These are phyloP conservation scores for Luidia sarsii DNA, from an alignment of 53 echinoderm and acorn worm genomes.

Conservation along the genomic window DNA sequence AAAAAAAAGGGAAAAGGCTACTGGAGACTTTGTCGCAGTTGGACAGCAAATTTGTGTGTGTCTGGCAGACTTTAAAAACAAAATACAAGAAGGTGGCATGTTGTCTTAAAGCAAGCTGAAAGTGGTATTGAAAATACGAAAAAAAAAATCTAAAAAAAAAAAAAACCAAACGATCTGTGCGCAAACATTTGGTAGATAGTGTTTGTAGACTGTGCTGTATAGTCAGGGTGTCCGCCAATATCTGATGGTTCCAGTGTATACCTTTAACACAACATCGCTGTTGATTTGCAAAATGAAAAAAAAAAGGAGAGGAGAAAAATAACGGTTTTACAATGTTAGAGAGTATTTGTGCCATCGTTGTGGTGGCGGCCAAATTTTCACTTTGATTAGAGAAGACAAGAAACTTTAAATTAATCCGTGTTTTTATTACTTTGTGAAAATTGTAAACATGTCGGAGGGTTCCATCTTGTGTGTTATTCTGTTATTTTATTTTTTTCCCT, in stretches of 20 bases:
- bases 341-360: not conserved
- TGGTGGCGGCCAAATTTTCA: not conserved
- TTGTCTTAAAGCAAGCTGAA: conserved; percentile 3
- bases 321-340: not conserved
- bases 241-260: not conserved
- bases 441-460: not conserved
- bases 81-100: conserved; percentile 19
- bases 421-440: conserved; percentile 12
- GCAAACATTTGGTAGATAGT: conserved; percentile 56
- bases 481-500: too few relatives aligned
- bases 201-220: conserved; percentile 33
- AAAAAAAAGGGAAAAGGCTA: too few relatives aligned
- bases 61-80: conserved; percentile 16
- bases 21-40: too few relatives aligned
- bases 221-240: not conserved
- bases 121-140: not conserved
- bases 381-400: not conserved
- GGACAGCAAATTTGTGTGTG: conserved; percentile 27
- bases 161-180: conserved; percentile 35
- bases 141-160: conserved; percentile 2
- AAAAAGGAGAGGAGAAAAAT: not conserved
- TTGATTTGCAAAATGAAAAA: conserved; percentile 5
- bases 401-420: too few relatives aligned
- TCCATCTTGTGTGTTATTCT: not conserved
- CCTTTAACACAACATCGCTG: conserved; percentile 18